Percentiles rank a stretch among this genome's conserved stretches.
phyloP scores from a whole-genome alignment of 2,797 vertebrate genomes.

The Eulemur albifrons region DNA sequence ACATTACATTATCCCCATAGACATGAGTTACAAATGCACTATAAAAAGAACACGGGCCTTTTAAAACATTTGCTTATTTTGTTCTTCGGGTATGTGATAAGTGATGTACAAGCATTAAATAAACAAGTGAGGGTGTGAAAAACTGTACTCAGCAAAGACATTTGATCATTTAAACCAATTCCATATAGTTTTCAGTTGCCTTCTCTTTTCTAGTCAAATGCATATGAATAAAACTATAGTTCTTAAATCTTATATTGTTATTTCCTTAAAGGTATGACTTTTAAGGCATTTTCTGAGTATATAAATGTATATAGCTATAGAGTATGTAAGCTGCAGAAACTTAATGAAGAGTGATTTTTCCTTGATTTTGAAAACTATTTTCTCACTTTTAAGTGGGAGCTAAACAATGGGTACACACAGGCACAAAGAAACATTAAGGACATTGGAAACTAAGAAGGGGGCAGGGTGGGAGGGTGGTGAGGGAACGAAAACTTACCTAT shows the following conservation, averaged over 20 bases:
- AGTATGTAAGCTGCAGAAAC: background rate
- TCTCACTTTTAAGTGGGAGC: background rate
- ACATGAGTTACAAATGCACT: background rate
- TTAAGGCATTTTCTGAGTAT: background rate
- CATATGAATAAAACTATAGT: background rate
- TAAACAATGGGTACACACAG: background rate
- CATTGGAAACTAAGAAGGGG: background rate
- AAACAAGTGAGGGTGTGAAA: background rate
- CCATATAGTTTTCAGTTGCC: background rate
- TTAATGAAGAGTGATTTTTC: background rate
- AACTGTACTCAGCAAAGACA: background rate
- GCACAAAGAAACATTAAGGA: background rate
- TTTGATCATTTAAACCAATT: conserved; percentile 5
- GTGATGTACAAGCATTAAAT: background rate
- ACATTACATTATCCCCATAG: background rate
- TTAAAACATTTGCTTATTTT: background rate
- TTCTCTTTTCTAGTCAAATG: conserved; percentile 26
- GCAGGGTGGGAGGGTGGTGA: background rate
- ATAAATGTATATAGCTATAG: background rate
- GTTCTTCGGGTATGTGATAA: background rate
- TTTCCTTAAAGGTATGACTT: background rate
- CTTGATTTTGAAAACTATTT: conserved; percentile 3
- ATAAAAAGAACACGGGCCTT: background rate
- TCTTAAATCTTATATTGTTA: background rate
- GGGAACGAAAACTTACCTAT: background rate